phyloP scores from a whole-genome alignment of 2,797 vertebrate species.

The Dryobates pubescens region DNA sequence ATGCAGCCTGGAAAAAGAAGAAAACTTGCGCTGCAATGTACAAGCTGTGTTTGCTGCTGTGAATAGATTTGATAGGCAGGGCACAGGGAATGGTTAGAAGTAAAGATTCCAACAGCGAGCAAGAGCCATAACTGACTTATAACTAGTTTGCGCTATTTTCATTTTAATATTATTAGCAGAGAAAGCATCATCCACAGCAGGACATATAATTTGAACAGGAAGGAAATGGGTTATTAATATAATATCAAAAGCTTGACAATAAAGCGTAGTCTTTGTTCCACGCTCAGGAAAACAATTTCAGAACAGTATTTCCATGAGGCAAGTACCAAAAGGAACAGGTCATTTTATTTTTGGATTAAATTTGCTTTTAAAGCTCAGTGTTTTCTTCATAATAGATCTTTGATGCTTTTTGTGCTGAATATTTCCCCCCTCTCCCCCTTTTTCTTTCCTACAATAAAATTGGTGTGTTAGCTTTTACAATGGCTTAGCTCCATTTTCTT shows the following conservation, averaged over 20 bases:
- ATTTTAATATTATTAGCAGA: neutral
- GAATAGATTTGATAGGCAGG: neutral
- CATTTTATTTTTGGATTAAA: neutral
- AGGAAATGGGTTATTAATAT: conserved; percentile 6
- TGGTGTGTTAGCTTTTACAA: neutral
- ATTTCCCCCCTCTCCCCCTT: neutral
- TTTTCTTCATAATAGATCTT: neutral
- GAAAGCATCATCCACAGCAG: neutral
- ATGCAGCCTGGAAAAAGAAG: neutral
- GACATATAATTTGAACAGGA: neutral
- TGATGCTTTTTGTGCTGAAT: neutral
- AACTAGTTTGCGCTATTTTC: neutral
- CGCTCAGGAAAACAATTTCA: neutral
- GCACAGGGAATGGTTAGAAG: neutral
- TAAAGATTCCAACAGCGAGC: neutral
- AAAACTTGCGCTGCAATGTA: neutral
- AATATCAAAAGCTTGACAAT: neutral
- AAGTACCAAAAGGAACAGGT: neutral
- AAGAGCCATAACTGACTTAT: neutral
- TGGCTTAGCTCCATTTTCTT: neutral
- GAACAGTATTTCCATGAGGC: neutral
- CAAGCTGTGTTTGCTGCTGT: neutral
- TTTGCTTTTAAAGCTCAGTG: neutral
- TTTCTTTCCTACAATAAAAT: neutral
- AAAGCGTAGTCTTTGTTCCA: neutral